These are phyloP conservation scores for Cylloceria caligata DNA, from an alignment of 2,888 invertebrate genomes.

Conservation along the genomic window DNA sequence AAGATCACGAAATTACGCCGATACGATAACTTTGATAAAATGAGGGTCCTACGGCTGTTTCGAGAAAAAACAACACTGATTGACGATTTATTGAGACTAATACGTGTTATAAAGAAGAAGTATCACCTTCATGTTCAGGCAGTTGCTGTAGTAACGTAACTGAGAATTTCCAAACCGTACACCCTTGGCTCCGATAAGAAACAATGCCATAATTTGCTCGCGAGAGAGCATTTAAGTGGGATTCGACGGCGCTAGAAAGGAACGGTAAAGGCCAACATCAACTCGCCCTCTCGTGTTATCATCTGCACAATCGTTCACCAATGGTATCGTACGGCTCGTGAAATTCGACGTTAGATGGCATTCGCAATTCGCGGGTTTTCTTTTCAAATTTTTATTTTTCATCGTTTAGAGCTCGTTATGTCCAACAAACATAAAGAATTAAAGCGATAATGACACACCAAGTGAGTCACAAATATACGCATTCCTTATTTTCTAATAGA, in stretches of 20 bases:
- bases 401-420: not conserved
- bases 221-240: slow-evolving; percentile 71
- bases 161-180: slow-evolving; percentile 77
- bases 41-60: not conserved
- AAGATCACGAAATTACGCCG: slow-evolving; percentile 11
- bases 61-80: not conserved
- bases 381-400: not conserved
- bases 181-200: slow-evolving; percentile 79
- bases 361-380: not conserved
- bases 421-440: not conserved
- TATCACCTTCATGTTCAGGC: slow-evolving; percentile 81
- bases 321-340: too few relatives aligned
- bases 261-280: slow-evolving; percentile 1
- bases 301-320: not conserved
- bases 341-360: slow-evolving; percentile 3
- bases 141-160: slow-evolving; percentile 79
- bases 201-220: slow-evolving; percentile 81
- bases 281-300: slow-evolving; percentile 1
- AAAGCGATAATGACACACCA: too few relatives aligned
- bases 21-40: not conserved
- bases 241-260: slow-evolving; percentile 42
- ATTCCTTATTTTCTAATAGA: too few relatives aligned
- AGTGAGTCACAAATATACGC: too few relatives aligned
- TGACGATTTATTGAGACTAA: not conserved
- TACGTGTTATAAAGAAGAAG: slow-evolving; percentile 34